Conservation (phyloP, 2,797 vertebrate genomes). For the Erethizon dorsatum region DNA sequence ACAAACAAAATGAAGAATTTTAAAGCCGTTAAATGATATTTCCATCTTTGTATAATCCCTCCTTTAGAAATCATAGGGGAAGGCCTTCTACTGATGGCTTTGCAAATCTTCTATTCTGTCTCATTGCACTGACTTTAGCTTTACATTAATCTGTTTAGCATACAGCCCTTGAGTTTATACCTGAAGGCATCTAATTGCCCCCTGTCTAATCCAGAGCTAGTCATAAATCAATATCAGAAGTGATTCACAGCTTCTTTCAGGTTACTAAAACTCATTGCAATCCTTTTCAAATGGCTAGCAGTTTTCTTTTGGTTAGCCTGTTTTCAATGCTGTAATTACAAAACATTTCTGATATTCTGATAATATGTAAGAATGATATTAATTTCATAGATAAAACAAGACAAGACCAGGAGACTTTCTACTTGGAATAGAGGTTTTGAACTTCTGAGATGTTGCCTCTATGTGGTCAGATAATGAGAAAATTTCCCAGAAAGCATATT, state of each 20-base stretch:
- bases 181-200: constrained; percentile 55
- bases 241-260: constrained; percentile 46
- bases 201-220: constrained; percentile 34
- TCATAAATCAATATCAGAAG: constrained; percentile 60
- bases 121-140: constrained; percentile 66
- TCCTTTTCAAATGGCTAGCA: neutral
- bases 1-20: constrained; percentile 1
- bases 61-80: constrained; percentile 61
- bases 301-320: neutral
- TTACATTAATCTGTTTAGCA: constrained; percentile 72
- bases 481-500: neutral
- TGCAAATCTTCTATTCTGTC: constrained; percentile 66
- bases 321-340: neutral
- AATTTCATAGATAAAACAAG: constrained; percentile 21
- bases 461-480: neutral
- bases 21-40: constrained; percentile 8
- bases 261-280: constrained; percentile 20
- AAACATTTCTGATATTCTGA: constrained; percentile 12
- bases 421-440: neutral
- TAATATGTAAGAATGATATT: neutral
- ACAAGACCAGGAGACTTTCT: neutral
- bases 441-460: neutral
- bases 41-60: constrained; percentile 26
- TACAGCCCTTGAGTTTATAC: constrained; percentile 34
- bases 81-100: constrained; percentile 59